These are phyloP conservation scores for Phoxinus dragarum DNA, from an alignment of 2,797 vertebrate genomes.

Conservation along the genomic window DNA sequence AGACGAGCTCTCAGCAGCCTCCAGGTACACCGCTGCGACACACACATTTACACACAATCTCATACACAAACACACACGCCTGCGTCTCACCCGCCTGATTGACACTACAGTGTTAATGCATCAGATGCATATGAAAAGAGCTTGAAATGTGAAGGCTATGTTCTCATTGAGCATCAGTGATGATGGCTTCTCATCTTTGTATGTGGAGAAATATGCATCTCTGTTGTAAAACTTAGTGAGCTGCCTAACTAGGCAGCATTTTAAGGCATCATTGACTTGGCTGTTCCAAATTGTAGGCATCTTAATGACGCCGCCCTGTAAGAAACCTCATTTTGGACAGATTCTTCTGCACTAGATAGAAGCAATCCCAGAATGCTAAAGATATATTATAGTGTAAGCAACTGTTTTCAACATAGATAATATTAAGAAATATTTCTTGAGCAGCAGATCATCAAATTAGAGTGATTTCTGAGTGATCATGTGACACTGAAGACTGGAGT, in stretches of 20 bases:
- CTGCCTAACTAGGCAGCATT: slow-evolving; percentile 14
- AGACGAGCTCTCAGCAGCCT: slow-evolving; percentile 30
- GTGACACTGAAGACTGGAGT: too few species aligned
- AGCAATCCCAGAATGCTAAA: background rate
- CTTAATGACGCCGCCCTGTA: slow-evolving; percentile 10
- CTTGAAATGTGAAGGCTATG: background rate
- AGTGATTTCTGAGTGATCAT: too few species aligned
- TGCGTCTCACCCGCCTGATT: background rate
- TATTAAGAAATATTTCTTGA: too few species aligned
- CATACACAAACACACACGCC: background rate
- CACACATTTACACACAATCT: background rate
- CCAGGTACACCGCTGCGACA: slow-evolving; percentile 15
- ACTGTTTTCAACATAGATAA: too few species aligned
- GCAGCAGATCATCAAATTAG: too few species aligned
- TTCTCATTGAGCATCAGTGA: background rate
- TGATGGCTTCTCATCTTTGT: background rate
- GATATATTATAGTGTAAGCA: too few species aligned
- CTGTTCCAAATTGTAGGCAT: slow-evolving; percentile 15
- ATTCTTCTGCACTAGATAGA: background rate
- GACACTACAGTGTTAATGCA: slow-evolving; percentile 7
- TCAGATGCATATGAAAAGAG: background rate
- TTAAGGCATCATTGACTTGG: slow-evolving; percentile 25
- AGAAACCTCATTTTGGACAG: slow-evolving; percentile 1
- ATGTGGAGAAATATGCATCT: background rate
- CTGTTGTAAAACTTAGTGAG: slow-evolving; percentile 2